Percentiles rank a stretch among this genome's conserved stretches.
These are phyloP conservation scores for Sphyrna mokarran DNA, from an alignment of 2,113 vertebrate species.

Conservation along the genomic window DNA sequence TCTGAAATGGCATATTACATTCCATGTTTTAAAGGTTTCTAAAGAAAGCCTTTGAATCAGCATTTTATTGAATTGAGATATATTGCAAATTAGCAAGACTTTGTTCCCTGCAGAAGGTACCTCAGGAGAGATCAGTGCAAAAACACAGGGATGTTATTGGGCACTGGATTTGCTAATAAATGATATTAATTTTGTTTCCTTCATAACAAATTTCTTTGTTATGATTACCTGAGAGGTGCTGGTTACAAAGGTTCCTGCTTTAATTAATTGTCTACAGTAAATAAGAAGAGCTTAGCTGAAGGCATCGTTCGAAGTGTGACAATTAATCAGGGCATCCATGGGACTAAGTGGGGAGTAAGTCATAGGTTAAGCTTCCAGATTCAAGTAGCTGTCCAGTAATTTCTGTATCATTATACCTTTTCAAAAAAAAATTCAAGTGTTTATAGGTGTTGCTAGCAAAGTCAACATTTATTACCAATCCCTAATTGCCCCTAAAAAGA, in stretches of 20 bases:
- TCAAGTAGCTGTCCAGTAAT: background rate
- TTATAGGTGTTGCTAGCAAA: no score
- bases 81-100: background rate
- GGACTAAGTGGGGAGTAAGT: background rate
- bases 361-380: background rate
- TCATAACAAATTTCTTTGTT: background rate
- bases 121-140: background rate
- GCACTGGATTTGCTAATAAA: background rate
- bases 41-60: background rate
- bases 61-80: background rate
- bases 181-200: background rate
- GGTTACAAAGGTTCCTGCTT: background rate
- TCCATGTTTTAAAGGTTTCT: background rate
- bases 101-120: background rate
- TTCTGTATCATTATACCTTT: background rate
- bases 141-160: background rate
- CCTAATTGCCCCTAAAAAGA: no score
- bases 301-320: background rate
- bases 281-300: background rate
- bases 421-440: no score
- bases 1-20: slow-evolving; percentile 1
- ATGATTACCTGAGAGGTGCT: background rate
- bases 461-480: no score
- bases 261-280: background rate
- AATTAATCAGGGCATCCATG: background rate